Base-by-base conservation (phyloP, 2,113 vertebrate species). In the Upupa epops region DNA sequence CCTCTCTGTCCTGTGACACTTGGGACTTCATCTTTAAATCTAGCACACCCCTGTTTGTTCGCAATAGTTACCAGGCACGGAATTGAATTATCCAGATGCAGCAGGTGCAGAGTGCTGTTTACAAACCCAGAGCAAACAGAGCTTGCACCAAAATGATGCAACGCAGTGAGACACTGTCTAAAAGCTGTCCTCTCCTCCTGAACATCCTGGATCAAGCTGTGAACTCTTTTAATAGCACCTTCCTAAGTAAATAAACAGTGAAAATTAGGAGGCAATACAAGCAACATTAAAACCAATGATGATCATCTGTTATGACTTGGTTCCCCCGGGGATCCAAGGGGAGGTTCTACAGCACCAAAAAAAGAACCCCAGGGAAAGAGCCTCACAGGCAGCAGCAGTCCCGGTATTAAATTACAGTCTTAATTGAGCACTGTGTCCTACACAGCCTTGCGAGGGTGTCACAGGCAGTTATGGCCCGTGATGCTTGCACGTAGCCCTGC, bases 371-470 rank as follows among this genome's bases (percentile, higher is more conserved):
- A 73, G 34, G 26, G 72, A 60, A 80, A 25, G 17, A 68, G 56
- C 48, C 29, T 71, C 34, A 29, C 0, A 3, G 56, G 60, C 55
- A 70, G 63, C 31, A 88, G n/a, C 60, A n/a, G 28, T 15, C 5
- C 48, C 65, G 40, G 11, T 7, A 71, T 88, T 86, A 52, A 90
- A 94, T 93, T 70, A 81, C 25, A 88, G 56, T 22, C 31, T n/a
- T 74, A 74, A 83, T 83, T 0, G 0, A 86, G 29, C 1, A 0
- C 34, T 40, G 54, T 3, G 2, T 37, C 72, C 83, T 64, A 51
- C 54, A 52, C 37, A 54, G 56, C 26, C 61, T 77, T 37, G 48
- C 2, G 6, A 90, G 76, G 48, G 42, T 81, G 80, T 64, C 80
- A 88, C 69, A 52, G 28, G 36, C 65, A 71, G 69, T 68, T 83